Percentiles rank a stretch among this genome's conserved stretches.
These are phyloP conservation scores for Ormyrus nitidulus DNA, from an alignment of 2,888 invertebrate species.

Conservation along the genomic window DNA sequence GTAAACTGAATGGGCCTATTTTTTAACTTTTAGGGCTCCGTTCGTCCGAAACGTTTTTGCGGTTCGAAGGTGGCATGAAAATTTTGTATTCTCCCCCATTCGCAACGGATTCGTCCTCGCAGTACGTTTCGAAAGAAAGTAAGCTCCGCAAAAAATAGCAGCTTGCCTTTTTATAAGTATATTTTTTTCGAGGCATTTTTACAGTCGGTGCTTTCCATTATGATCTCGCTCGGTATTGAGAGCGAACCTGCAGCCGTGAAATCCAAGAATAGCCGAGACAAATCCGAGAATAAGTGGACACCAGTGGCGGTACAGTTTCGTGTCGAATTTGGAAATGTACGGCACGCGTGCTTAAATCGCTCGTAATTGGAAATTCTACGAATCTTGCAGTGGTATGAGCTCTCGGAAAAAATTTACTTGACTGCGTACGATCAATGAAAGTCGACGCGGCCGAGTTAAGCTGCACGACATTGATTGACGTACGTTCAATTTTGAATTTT, in stretches of 20 bases:
- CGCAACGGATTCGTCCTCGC: conserved; percentile 58
- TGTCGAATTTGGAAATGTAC: neutral
- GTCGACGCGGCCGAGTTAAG: too few species aligned
- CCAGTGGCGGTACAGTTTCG: neutral
- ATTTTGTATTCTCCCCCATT: conserved; percentile 65
- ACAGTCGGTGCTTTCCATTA: neutral
- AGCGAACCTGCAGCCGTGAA: conserved; percentile 40
- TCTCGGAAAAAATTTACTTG: neutral
- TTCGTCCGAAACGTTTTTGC: conserved; percentile 2
- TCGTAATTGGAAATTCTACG: conserved; percentile 21
- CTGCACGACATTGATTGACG: conserved; percentile 20
- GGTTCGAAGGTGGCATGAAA: conserved; percentile 66
- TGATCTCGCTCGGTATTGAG: neutral
- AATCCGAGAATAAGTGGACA: conserved; percentile 19
- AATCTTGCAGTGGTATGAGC: neutral
- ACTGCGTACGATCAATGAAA: conserved; percentile 16
- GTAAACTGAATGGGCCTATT: neutral
- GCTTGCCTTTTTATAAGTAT: neutral
- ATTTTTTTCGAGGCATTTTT: neutral
- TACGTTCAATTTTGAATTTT: conserved; percentile 3
- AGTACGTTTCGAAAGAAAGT: neutral
- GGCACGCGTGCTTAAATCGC: neutral
- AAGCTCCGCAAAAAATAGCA: neutral
- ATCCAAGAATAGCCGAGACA: conserved; percentile 19
- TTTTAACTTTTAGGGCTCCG: neutral